phyloP scores from a whole-genome alignment of 2,113 vertebrate species.

The Ictalurus punctatus region DNA sequence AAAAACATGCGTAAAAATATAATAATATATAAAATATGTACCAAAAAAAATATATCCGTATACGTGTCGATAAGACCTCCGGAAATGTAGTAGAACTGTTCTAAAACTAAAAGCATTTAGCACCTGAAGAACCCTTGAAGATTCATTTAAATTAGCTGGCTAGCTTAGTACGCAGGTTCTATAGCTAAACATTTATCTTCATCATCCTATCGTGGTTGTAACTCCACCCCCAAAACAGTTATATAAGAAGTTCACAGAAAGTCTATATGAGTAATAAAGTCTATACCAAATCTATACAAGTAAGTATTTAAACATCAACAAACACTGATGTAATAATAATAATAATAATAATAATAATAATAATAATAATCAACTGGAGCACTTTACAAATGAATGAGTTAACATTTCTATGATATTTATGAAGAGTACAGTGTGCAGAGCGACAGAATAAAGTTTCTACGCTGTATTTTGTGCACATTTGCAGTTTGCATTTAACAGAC shows the following conservation, averaged over 20 bases:
- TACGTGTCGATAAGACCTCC: background rate
- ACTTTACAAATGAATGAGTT: background rate
- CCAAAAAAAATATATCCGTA: background rate
- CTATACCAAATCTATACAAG: background rate
- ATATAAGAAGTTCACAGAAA: background rate
- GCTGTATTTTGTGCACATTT: background rate
- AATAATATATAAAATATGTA: background rate
- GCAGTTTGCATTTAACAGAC: background rate
- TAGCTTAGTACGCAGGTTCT: background rate
- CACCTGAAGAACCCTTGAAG: background rate
- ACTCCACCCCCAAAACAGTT: background rate
- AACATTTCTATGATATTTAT: background rate
- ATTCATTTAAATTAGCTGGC: background rate
- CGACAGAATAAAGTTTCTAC: slow-evolving; percentile 1
- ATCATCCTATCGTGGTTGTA: background rate
- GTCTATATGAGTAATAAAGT: background rate
- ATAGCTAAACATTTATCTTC: background rate
- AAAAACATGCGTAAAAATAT: background rate
- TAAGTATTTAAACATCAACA: too few relatives aligned
- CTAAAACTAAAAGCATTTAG: background rate
- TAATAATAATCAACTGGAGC: background rate
- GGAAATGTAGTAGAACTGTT: background rate
- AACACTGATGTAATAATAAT: background rate
- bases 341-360: background rate
- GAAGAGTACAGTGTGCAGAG: background rate